These are phyloP conservation scores for Mesorhabditis belari DNA, from an alignment of 2,888 invertebrate genomes.

Conservation along the genomic window DNA sequence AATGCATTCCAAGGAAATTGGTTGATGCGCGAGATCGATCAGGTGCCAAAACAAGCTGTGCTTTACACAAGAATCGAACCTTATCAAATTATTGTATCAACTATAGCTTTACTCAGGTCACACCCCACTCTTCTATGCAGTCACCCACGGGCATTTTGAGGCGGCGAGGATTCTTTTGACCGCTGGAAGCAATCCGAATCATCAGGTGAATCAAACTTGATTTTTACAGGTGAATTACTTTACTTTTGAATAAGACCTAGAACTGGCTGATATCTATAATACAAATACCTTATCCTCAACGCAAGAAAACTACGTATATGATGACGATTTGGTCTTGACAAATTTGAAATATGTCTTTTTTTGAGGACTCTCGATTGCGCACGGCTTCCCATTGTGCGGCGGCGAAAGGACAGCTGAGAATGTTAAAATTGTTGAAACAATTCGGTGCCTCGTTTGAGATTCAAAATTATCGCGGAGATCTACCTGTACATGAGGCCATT, in stretches of 20 bases:
- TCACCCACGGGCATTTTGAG: conserved; percentile 88
- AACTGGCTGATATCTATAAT: too few relatives aligned
- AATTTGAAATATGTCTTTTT: background rate
- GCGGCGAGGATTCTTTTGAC: conserved; percentile 81
- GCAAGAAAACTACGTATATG: background rate
- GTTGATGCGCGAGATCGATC: conserved; percentile 22
- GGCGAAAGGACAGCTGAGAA: conserved; percentile 71
- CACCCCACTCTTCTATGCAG: conserved; percentile 79
- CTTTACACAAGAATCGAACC: too few relatives aligned
- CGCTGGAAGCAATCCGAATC: conserved; percentile 80
- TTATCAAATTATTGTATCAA: too few relatives aligned
- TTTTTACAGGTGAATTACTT: background rate
- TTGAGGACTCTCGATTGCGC: conserved; percentile 41
- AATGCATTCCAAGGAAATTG: conserved; percentile 9
- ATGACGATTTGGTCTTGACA: background rate
- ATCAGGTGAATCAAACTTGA: conserved; percentile 66
- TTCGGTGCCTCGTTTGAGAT: conserved; percentile 83
- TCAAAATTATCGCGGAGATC: conserved; percentile 83
- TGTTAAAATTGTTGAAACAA: conserved; percentile 69
- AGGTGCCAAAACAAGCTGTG: too few relatives aligned
- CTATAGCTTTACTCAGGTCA: too few relatives aligned
- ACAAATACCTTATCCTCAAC: background rate
- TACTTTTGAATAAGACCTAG: conserved; percentile 1
- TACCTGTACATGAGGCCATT: conserved; percentile 91
- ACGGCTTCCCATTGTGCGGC: conserved; percentile 50